Conservation (phyloP, 2,797 vertebrate species). For the Galago senegalensis region DNA sequence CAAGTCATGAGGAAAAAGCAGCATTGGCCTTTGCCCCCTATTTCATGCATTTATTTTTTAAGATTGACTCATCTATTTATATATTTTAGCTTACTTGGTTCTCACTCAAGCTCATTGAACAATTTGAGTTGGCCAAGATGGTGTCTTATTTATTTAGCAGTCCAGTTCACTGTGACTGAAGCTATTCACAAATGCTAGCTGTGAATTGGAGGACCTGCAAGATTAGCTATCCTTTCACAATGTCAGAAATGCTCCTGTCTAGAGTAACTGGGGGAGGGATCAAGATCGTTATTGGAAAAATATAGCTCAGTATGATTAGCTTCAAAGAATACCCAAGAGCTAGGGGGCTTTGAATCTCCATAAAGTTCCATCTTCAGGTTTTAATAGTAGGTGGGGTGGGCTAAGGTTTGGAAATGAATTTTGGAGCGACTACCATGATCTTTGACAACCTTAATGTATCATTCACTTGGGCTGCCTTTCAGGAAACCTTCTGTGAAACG, state of each 20-base stretch:
- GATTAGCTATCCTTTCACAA: neutral
- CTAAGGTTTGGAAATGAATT: neutral
- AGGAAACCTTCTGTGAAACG: slow-evolving; percentile 52
- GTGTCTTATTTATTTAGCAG: neutral
- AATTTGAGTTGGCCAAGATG: neutral
- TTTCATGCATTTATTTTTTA: neutral
- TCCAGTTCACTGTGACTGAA: neutral
- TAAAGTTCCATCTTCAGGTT: slow-evolving; percentile 34
- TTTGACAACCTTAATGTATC: slow-evolving; percentile 49
- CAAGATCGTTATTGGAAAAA: neutral
- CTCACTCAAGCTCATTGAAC: neutral
- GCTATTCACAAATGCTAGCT: neutral
- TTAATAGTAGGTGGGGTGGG: neutral
- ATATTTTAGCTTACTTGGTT: neutral
- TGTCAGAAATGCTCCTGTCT: slow-evolving; percentile 46
- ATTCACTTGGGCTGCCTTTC: slow-evolving; percentile 17
- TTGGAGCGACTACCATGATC: neutral
- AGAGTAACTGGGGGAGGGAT: neutral
- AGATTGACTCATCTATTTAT: neutral
- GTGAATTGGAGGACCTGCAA: neutral
- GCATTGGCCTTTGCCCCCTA: neutral
- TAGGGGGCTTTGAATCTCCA: neutral
- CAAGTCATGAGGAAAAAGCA: neutral
- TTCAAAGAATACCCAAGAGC: slow-evolving; percentile 37
- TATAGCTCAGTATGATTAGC: slow-evolving; percentile 36